Evolutionary conservation across 2,888 invertebrate genomes (phyloP), one percentile per base, ranked within the genome.

Genomic region (Netelia melanura): DNA sequence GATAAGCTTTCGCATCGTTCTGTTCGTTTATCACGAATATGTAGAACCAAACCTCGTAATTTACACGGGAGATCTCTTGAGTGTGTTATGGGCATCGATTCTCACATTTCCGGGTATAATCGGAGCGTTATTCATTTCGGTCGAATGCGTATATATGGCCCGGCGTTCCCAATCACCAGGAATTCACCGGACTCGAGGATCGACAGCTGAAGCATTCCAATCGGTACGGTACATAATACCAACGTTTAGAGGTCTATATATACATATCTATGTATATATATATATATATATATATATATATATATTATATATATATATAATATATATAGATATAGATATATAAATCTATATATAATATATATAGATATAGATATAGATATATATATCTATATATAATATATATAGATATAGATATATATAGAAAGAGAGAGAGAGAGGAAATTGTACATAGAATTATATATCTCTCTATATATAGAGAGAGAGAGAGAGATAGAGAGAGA

Each of bases 131-230:
- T 56, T 43, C 23, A 48, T 48, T 43, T 30, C 21, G 70, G 54
- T 30, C 56, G 21, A 48, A 70, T 38, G 38, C 38, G 6, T 38
- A 38, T 38, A 61, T 67, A n/a, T 43, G 21, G 61, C 48, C 1
- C 23, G 10, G 48, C 23, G 44, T 62, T 9, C 75, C 21, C 54
- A 56, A 71, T 71, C 56, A 71, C 58, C 77, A 77, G 77, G 76
- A 82, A 85, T 81, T 75, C 72, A 48, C 82, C 30, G 78, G 85
- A 84, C 82, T 81, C 87, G 83, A 82, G 87, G 87, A 89, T 89
- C 89, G 89, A 88, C 87, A 88, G 88, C 86, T 87, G 89, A 87
- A 87, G 86, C 86, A 88, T 89, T 88, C 85, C 87, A 75, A 83
- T 77, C 64, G 65, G 70, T 52, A 6, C 84, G 23, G 14, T 17